Percentiles rank a stretch among this genome's conserved stretches.
phyloP scores from a whole-genome alignment of 2,888 invertebrate species.

The Phengaris alcon region DNA sequence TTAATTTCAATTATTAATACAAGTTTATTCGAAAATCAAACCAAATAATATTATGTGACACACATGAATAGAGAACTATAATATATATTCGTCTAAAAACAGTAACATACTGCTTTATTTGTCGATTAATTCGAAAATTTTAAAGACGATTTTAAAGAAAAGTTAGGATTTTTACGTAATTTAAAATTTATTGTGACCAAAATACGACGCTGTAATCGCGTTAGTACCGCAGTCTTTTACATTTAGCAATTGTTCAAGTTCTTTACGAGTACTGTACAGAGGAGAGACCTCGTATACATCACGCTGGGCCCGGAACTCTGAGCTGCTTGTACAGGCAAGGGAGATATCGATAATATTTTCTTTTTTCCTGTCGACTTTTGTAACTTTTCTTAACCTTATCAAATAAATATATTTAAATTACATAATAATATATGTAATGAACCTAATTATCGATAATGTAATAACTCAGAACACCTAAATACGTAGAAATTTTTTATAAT shows the following conservation, averaged over 20 bases:
- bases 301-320: neutral
- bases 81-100: too few relatives aligned
- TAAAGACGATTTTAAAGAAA: too few relatives aligned
- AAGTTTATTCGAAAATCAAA: too few relatives aligned
- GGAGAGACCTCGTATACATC: neutral
- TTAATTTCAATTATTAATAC: too few relatives aligned
- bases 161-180: neutral
- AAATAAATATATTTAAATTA: too few relatives aligned
- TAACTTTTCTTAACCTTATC: neutral
- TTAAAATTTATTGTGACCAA: conserved; percentile 3
- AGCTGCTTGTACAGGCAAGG: conserved; percentile 4
- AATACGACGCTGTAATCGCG: neutral
- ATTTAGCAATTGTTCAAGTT: conserved; percentile 5
- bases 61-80: too few relatives aligned
- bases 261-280: neutral
- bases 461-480: too few relatives aligned
- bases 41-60: too few relatives aligned
- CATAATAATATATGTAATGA: too few relatives aligned
- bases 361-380: neutral
- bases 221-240: neutral
- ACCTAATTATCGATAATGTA: too few relatives aligned
- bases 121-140: neutral
- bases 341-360: neutral
- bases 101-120: too few relatives aligned
- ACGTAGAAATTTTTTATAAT: too few relatives aligned